A percentile compares a stretch with the other conserved stretches of the same genome.
Conservation (phyloP, 2,113 vertebrate species). For the Dissostichus mawsoni region DNA sequence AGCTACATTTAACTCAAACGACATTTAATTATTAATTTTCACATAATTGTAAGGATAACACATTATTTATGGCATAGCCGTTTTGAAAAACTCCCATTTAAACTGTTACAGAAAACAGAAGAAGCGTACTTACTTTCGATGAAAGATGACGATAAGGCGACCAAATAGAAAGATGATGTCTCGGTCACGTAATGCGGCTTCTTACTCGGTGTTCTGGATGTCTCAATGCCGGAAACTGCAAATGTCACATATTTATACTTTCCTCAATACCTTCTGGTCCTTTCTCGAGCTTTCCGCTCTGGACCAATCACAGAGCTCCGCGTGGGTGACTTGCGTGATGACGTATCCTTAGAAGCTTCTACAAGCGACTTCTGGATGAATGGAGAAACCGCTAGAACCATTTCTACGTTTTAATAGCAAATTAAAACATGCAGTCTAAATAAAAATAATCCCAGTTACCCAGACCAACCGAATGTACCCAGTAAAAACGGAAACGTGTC, state of each 20-base stretch:
- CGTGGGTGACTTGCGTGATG: not conserved
- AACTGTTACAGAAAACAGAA: no score
- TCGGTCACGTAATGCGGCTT: rapidly evolving
- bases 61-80: not conserved
- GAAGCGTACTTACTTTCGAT: not conserved
- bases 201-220: not conserved
- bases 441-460: no score
- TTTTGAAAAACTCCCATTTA: not conserved
- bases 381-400: no score
- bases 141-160: not conserved
- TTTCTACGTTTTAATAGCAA: no score
- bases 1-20: no score
- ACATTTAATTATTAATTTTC: no score
- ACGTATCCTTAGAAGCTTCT: conserved; percentile 52
- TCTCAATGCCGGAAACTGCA: not conserved
- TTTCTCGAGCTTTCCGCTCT: not conserved
- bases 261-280: not conserved
- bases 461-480: no score
- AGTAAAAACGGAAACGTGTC: no score
- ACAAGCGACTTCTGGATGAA: no score
- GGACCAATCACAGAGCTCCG: conserved; percentile 17
- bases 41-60: not conserved
- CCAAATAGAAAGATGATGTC: no score
- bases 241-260: not conserved
- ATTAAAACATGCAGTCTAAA: no score